These are phyloP conservation scores for Pseudorhiza aurosa DNA, from an alignment of 30 jellyfish, hydroid and myxozoan genomes.

Conservation along the genomic window DNA sequence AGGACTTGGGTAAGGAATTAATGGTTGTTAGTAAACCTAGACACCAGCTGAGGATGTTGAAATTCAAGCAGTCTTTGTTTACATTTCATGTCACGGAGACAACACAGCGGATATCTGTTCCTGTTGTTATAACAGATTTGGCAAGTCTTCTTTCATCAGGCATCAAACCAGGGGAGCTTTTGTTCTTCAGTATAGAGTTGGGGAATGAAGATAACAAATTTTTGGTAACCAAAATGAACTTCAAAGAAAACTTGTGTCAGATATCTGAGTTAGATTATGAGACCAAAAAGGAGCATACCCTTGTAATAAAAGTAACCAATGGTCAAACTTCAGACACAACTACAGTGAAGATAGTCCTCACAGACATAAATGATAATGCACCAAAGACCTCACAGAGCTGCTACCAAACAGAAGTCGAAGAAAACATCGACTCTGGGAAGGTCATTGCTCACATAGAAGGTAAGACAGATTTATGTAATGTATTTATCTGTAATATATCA, in stretches of 20 bases:
- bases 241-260: not conserved
- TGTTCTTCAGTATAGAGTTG: conserved; percentile 57
- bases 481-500: not conserved
- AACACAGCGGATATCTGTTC: conserved; percentile 1
- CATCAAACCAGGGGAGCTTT: not conserved
- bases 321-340: conserved; percentile 61
- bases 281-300: conserved; percentile 26
- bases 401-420: conserved; percentile 78
- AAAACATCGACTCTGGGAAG: conserved; percentile 41
- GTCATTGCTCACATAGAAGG: conserved; percentile 65
- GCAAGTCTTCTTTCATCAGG: not conserved
- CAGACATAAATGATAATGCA: conserved; percentile 80
- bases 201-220: conserved; percentile 80
- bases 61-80: conserved; percentile 24
- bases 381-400: conserved; percentile 94
- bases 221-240: not conserved
- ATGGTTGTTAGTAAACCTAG: conserved; percentile 15
- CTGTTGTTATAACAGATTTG: not conserved
- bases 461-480: conserved; percentile 1
- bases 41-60: not conserved
- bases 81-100: conserved; percentile 28
- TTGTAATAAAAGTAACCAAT: conserved; percentile 73
- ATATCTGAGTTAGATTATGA: conserved; percentile 81
- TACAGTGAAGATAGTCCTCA: conserved; percentile 41
- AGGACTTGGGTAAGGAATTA: not conserved